Percentiles rank a stretch among this genome's conserved stretches.
phyloP scores from a whole-genome alignment of 1,140 invertebrate species.

The Drosophila navojoa region DNA sequence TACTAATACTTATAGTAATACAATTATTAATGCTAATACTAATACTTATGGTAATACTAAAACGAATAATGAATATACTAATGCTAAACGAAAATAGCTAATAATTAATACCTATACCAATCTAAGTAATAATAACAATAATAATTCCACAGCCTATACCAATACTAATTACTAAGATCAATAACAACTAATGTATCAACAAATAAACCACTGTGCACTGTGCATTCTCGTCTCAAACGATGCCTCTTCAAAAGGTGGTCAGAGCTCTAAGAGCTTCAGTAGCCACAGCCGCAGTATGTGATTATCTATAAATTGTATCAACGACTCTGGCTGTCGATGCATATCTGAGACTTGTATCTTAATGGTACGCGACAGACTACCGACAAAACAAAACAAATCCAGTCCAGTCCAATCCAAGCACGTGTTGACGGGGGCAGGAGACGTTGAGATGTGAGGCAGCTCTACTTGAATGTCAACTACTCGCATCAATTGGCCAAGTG shows the following conservation, averaged over 20 bases:
- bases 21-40: not conserved
- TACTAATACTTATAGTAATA: too few species aligned
- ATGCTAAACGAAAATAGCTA: too few species aligned
- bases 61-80: too few species aligned
- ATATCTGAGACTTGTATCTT: constrained; percentile 67
- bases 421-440: constrained; percentile 41
- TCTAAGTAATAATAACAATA: too few species aligned
- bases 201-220: constrained; percentile 31
- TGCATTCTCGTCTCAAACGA: not conserved
- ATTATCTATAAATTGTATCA: constrained; percentile 79
- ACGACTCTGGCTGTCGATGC: constrained; percentile 36
- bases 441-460: constrained; percentile 16
- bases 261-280: constrained; percentile 30
- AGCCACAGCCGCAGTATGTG: constrained; percentile 37
- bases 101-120: too few species aligned
- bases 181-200: too few species aligned
- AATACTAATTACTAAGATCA: too few species aligned
- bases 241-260: constrained; percentile 11
- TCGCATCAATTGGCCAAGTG: constrained; percentile 41
- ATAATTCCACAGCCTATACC: not conserved
- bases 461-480: constrained; percentile 72
- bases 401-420: constrained; percentile 35
- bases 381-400: not conserved
- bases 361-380: constrained; percentile 48
- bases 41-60: not conserved